Base-by-base conservation (phyloP, 2,113 vertebrate species). In the Chloropsis cyanopogon region DNA sequence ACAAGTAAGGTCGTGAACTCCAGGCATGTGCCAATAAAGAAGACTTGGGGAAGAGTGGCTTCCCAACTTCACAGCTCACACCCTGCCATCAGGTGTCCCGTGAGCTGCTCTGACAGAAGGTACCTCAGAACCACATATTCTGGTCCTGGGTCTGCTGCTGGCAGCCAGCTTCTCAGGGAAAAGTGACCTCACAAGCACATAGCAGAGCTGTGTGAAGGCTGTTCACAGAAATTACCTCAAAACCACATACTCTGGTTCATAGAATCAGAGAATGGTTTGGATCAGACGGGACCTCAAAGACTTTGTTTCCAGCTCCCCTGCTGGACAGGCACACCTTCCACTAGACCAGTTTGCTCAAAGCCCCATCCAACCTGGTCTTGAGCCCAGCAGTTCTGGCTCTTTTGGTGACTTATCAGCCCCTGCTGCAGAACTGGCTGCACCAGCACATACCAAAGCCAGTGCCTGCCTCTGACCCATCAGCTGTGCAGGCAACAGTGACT, bases 1-100 rank as follows among this genome's bases (percentile, higher is more conserved):
- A 28, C 1, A 1, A 25, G 39, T 25, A 6, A 49, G 12, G 8
- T 26, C 28, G 10, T 8, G 23, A 33, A 2, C n/a, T 53, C n/a
- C 68, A 63, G 63, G 54, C 42, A 17, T 3, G 28, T 31, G 52
- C 20, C 68, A 41, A 4, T 10, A 26, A 46, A 29, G 31, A 64
- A 25, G 26, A 2, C 33, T 44, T 4, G 4, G 7, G 20, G 19
- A 57, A 63, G 24, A 63, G 53, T 14, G 17, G 50, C 49, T 39
- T 59, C n/a, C 18, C 19, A 60, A 0, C 25, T 23, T 46, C 24
- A 6, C 33, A n/a, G 26, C n/a, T 75, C 50, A 22, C 37, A 19
- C 11, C 11, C 31, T 75, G 31, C 24, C 37, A 24, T 42, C 78
- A 35, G 26, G 44, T 33, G 53, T 33, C 35, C 49, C 3, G 0